Base-by-base conservation (phyloP, 2,888 invertebrate genomes). In the Andrena hattorfiana region DNA sequence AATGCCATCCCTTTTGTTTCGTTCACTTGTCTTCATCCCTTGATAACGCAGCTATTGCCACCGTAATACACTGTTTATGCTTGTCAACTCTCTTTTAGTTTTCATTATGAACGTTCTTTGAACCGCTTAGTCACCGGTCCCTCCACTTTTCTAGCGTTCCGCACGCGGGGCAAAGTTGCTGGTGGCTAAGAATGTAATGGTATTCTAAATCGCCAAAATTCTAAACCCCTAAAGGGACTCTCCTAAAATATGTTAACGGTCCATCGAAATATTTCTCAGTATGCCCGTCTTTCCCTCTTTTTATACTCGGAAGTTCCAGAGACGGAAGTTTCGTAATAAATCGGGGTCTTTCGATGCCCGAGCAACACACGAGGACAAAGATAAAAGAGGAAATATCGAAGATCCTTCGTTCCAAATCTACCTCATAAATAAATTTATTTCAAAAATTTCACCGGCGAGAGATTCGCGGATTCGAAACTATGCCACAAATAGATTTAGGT, bases 21-120 rank as follows among this genome's bases (percentile, higher is more conserved):
- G 30, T 32, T 79, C 81, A 54, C 75, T 62, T 35, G 54, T 62
- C 83, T 85, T 89, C 88, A 88, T 88, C 49, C 69, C 86, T 85
- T 60, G 70, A 80, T 60, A 48, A 10, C 42, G 42, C 6, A 42
- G 51, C 51, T 70, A 71, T 56, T 32, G 62, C 16, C 48, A 59
- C 62, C 51, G 63, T 68, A 13, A 60, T 26, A 7, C 48, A 69
- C 56, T 48, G 35, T 63, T 42, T 72, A 77, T 76, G 10, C 20
- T 64, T 48, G 28, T 28, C 51, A 26, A 48, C 28, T 63, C 23
- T 26, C 69, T 59, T 10, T 74, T 49, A 2, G 30, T 32, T 6
- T 26, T 48, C 67, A 78, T 74, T 20, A 4, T 26, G 56, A 75
- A 10, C 13, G 35, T 13, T 16, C 2, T 28, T 16, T 6, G 7